Evolutionary conservation across 35 echinoderm and acorn worm genomes (phyloP), one percentile per base, ranked within the genome.

Genomic region (Ophioderma brevispina): DNA sequence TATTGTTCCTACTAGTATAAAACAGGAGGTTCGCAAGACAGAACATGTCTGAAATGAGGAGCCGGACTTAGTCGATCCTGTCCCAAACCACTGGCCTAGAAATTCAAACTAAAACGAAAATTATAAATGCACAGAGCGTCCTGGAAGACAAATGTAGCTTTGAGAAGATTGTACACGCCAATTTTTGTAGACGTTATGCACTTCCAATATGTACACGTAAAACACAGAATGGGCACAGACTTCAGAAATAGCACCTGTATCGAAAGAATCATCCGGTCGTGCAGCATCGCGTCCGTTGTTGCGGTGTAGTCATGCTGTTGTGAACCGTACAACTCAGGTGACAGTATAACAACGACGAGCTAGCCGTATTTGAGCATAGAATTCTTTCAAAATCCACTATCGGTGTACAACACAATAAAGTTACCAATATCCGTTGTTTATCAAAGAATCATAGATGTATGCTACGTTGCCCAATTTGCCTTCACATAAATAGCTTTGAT

Each of bases 21-120:
- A 84, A 84, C 84, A 17, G 89, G 83, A 32, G 93, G 93, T 39
- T 91, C 81, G 38, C 56, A 50, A n/a, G n/a, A n/a, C n/a, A n/a
- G 82, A 34, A 86, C 82, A 31, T 86, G 40, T 37, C 40, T 82
- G 37, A 91, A 80, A 2, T 41, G 39, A 78, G 86, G 77, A 64
- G 79, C 77, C 35, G 79, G 35, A 32, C 46, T 79, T 37, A 76
- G 35, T 91, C 40, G 63, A 46, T 39, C 82, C 35, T 85, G 40
- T 43, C 78, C 82, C 19, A 39, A 56, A 34, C n/a, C n/a, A 85
- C 81, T 84, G n/a, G 30, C 42, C 85, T 76, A 77, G 64, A 14
- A 55, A 87, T 78, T 78, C 17, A 13, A 37, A 87, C 36, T 10
- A 80, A 1, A 33, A 80, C 33, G 25, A 21, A 3, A 80, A 80